These are phyloP conservation scores for Pachyramphus minor DNA, from an alignment of 2,113 vertebrate genomes.

Conservation along the genomic window DNA sequence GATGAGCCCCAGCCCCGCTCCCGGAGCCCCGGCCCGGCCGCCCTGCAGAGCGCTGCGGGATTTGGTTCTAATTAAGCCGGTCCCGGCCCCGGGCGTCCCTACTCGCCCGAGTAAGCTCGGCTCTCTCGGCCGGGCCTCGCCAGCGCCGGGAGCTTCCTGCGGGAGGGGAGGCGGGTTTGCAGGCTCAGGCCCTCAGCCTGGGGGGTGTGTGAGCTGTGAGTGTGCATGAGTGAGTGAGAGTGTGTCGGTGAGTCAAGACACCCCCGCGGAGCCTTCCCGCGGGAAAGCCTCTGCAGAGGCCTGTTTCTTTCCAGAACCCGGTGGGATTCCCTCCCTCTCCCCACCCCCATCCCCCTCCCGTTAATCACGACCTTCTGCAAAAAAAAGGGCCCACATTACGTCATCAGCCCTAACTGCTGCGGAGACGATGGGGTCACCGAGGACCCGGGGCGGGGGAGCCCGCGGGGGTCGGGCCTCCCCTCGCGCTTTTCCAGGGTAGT, in stretches of 20 bases:
- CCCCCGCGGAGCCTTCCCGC: background rate
- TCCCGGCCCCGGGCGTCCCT: background rate
- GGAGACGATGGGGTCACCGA: background rate
- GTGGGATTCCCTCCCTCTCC: background rate
- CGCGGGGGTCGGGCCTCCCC: background rate
- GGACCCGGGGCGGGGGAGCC: background rate
- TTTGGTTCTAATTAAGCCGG: background rate
- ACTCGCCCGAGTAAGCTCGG: background rate
- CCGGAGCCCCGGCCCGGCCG: background rate
- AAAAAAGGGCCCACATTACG: background rate
- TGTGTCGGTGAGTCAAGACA: background rate
- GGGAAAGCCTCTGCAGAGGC: background rate
- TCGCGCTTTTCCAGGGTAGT: background rate
- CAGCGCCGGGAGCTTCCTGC: background rate
- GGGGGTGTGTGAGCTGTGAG: background rate
- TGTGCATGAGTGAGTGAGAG: background rate
- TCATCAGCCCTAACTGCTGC: background rate
- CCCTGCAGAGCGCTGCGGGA: background rate
- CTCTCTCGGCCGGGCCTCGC: background rate
- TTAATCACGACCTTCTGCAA: background rate
- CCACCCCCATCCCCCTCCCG: background rate
- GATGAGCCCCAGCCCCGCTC: background rate
- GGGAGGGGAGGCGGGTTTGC: background rate
- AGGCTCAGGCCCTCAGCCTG: background rate
- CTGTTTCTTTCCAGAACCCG: background rate